Conservation (phyloP, 2,797 vertebrate species). For the Coregonus suidteri region DNA sequence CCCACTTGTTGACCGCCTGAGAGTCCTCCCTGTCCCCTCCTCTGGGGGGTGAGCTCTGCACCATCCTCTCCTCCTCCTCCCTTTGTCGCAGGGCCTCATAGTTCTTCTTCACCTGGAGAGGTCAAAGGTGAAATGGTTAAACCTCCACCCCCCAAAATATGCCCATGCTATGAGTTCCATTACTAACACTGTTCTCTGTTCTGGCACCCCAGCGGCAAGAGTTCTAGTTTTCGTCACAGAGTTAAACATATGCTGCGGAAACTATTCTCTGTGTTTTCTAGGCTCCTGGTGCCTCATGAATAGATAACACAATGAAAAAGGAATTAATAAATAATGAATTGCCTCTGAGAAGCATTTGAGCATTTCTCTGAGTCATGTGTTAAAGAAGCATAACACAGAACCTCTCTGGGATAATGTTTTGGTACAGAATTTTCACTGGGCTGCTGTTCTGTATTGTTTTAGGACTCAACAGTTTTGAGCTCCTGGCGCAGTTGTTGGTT, state of each 20-base stretch:
- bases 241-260: neutral
- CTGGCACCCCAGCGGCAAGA: neutral
- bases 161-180: neutral
- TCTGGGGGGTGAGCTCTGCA: slow-evolving; percentile 86
- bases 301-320: slow-evolving; percentile 48
- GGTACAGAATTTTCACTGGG: slow-evolving; percentile 19
- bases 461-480: slow-evolving; percentile 91
- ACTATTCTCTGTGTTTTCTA: slow-evolving; percentile 35
- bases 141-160: neutral
- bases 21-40: slow-evolving; percentile 82
- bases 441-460: neutral
- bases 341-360: slow-evolving; percentile 16
- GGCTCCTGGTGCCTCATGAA: slow-evolving; percentile 55
- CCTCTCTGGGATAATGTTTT: slow-evolving; percentile 5
- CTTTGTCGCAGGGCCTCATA: slow-evolving; percentile 97
- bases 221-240: neutral
- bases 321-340: slow-evolving; percentile 56
- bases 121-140: neutral
- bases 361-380: neutral
- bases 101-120: slow-evolving; percentile 94
- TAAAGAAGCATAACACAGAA: neutral
- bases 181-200: neutral
- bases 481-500: slow-evolving; percentile 98
- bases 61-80: slow-evolving; percentile 94
- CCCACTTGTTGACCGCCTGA: slow-evolving; percentile 86